Percentiles rank a stretch among this genome's conserved stretches.
These are phyloP conservation scores for Hymenochirus boettgeri DNA, from an alignment of 2,113 vertebrate species.

Conservation along the genomic window DNA sequence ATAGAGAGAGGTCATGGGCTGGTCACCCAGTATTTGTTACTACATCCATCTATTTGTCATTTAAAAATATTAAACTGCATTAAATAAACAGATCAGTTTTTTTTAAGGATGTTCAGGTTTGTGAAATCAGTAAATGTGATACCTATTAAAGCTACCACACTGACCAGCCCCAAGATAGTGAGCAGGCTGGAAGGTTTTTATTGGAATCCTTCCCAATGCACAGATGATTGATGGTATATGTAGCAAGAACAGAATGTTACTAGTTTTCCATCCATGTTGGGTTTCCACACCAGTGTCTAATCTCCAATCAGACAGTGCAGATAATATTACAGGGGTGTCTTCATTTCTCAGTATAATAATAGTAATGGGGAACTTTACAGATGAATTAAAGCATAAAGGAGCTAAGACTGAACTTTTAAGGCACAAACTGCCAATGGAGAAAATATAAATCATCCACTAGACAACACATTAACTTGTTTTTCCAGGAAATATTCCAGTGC, in stretches of 20 bases:
- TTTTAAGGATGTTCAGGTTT: neutral
- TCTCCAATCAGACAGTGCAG: slow-evolving; percentile 5
- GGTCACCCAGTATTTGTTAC: too few relatives aligned
- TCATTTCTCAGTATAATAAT: slow-evolving; percentile 5
- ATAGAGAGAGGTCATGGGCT: too few relatives aligned
- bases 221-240: neutral
- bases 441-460: slow-evolving; percentile 24
- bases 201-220: slow-evolving; percentile 2
- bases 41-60: too few relatives aligned
- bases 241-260: slow-evolving; percentile 4
- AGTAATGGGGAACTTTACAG: slow-evolving; percentile 2
- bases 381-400: slow-evolving; percentile 10
- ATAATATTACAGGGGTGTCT: neutral
- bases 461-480: slow-evolving; percentile 25
- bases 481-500: slow-evolving; percentile 27
- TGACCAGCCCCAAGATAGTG: neutral
- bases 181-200: neutral
- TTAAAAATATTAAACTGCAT: too few relatives aligned
- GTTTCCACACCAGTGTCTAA: neutral
- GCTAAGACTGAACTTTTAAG: slow-evolving; percentile 1
- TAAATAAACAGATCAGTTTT: too few relatives aligned
- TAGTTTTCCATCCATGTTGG: neutral
- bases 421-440: slow-evolving; percentile 22
- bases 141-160: neutral
- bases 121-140: slow-evolving; percentile 8